Evolutionary conservation across 2,113 vertebrate genomes (phyloP).

Genomic region (Calyptomena viridis): DNA sequence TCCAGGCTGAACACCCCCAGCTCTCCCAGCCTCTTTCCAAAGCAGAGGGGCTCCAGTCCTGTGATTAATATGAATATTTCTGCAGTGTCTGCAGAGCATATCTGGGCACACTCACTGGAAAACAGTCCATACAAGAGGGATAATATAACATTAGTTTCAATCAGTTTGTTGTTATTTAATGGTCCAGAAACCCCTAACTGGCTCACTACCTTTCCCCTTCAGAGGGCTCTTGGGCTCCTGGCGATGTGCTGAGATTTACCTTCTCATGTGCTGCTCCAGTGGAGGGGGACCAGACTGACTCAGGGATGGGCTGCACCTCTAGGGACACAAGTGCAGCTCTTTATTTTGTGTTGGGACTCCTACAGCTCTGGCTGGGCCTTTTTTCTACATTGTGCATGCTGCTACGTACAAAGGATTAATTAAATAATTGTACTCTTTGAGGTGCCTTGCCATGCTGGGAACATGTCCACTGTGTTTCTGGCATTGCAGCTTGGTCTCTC

Average conservation of each 20-base stretch:
- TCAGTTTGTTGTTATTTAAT: background rate
- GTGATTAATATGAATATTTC: background rate
- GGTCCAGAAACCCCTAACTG: background rate
- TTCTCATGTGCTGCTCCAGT: background rate
- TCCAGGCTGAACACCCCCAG: background rate
- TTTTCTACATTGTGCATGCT: accelerated
- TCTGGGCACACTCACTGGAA: background rate
- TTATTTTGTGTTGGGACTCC: too few species aligned
- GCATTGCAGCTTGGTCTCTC: background rate
- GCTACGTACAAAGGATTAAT: background rate
- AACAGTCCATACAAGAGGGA: accelerated
- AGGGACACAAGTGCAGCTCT: too few species aligned
- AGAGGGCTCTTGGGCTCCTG: background rate
- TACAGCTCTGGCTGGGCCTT: background rate
- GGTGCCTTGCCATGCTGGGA: background rate
- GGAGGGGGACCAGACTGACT: too few species aligned
- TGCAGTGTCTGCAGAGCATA: background rate
- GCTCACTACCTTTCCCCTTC: background rate
- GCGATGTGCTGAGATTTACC: background rate
- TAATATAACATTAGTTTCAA: background rate
- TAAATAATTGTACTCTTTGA: background rate
- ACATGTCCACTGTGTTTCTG: accelerated
- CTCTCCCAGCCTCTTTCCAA: background rate
- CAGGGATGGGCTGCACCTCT: background rate
- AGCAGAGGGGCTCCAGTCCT: background rate